Percentiles rank a stretch among this genome's conserved stretches.
Evolutionary conservation across 1,140 invertebrate species (phyloP).

Genomic region (Drosophila varians): DNA sequence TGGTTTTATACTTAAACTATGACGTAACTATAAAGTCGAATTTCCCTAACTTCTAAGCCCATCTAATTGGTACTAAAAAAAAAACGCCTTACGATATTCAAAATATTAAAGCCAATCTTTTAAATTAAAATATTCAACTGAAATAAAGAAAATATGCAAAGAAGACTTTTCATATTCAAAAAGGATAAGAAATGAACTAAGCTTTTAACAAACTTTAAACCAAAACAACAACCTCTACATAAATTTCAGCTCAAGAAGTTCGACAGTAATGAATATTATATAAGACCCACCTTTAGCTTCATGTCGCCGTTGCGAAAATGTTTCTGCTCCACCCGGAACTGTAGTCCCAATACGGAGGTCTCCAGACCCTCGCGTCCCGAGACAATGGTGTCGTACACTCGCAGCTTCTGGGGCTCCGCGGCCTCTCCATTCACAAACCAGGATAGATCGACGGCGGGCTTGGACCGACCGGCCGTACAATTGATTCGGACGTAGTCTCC

Average conservation of each 20-base stretch:
- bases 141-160: too few species aligned
- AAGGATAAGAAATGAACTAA: too few species aligned
- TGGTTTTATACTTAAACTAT: too few species aligned
- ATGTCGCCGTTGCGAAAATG: constrained; percentile 89
- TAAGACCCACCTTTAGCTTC: constrained; percentile 86
- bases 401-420: constrained; percentile 85
- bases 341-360: constrained; percentile 87
- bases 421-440: constrained; percentile 91
- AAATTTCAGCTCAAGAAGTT: constrained; percentile 1
- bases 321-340: constrained; percentile 86
- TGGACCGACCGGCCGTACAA: constrained; percentile 88
- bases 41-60: background rate
- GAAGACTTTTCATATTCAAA: too few species aligned
- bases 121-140: too few species aligned
- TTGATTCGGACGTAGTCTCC: constrained; percentile 88
- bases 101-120: too few species aligned
- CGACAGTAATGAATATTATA: background rate
- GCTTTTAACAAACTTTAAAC: too few species aligned
- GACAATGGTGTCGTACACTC: constrained; percentile 84
- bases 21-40: constrained; percentile 1
- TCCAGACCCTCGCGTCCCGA: constrained; percentile 86
- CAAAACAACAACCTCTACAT: background rate
- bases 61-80: background rate
- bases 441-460: constrained; percentile 88
- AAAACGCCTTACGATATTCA: too few species aligned